Evolutionary conservation across 2,113 vertebrate genomes (phyloP).

Genomic region (Chaetodon auriga): DNA sequence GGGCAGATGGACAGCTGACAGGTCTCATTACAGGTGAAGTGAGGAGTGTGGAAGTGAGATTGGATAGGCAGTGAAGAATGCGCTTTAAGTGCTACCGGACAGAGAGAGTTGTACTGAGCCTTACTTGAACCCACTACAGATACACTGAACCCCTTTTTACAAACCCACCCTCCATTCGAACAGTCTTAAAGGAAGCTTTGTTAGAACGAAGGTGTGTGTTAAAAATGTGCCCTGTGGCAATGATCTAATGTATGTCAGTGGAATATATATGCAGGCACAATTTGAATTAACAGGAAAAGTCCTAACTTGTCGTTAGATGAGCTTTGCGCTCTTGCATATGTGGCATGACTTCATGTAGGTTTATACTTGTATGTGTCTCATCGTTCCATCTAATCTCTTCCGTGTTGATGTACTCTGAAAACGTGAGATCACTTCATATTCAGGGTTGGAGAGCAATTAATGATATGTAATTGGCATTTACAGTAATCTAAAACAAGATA

Average conservation of each 20-base stretch:
- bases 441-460: conserved; percentile 32
- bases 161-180: conserved; percentile 50
- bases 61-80: conserved; percentile 31
- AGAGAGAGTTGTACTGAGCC: conserved; percentile 51
- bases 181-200: conserved; percentile 46
- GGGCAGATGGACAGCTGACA: conserved; percentile 46
- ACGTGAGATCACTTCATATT: conserved; percentile 46
- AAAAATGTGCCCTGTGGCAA: conserved; percentile 67
- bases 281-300: conserved; percentile 11
- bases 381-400: conserved; percentile 41
- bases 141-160: conserved; percentile 47
- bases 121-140: conserved; percentile 68
- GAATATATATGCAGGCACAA: conserved; percentile 47
- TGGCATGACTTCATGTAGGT: conserved; percentile 71
- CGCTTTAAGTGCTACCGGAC: conserved; percentile 6
- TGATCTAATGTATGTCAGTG: conserved; percentile 70
- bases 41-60: conserved; percentile 50
- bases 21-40: conserved; percentile 50
- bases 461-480: conserved; percentile 38
- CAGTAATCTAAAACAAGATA: conserved; percentile 28
- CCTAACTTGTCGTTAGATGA: conserved; percentile 34
- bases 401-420: conserved; percentile 41
- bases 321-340: conserved; percentile 40
- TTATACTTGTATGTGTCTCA: conserved; percentile 57
- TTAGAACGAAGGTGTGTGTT: conserved; percentile 38